These are phyloP conservation scores for Pedionomus torquatus DNA, from an alignment of 2,113 vertebrate species.

Conservation along the genomic window DNA sequence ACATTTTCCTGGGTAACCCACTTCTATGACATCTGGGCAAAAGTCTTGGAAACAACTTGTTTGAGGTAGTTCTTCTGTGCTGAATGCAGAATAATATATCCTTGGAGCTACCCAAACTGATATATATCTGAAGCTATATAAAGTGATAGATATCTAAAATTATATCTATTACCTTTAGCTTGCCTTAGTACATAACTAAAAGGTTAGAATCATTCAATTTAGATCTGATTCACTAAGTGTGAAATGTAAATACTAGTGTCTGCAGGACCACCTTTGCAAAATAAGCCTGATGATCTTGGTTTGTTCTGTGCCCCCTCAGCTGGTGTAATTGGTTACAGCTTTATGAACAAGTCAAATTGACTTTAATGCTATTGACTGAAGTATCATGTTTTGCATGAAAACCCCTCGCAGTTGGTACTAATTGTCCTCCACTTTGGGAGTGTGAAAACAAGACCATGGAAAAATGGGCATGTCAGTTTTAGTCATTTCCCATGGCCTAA, in stretches of 20 bases:
- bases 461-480: background rate
- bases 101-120: background rate
- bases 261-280: background rate
- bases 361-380: background rate
- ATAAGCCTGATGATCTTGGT: background rate
- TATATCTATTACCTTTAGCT: background rate
- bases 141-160: too few relatives aligned
- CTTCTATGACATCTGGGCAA: background rate
- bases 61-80: background rate
- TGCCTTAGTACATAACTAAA: background rate
- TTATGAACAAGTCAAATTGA: background rate
- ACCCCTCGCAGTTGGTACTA: background rate
- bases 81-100: background rate
- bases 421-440: background rate
- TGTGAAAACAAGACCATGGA: background rate
- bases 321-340: background rate
- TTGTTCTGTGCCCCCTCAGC: background rate
- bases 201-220: background rate
- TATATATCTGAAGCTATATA: too few relatives aligned
- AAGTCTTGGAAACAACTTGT: background rate
- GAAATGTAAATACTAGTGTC: background rate
- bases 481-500: background rate
- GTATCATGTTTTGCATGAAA: background rate
- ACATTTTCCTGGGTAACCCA: background rate
- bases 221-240: background rate